Evolutionary conservation across 1,140 invertebrate genomes (phyloP), one percentile per base, ranked within the genome.

Genomic region (Aricia agestis): DNA sequence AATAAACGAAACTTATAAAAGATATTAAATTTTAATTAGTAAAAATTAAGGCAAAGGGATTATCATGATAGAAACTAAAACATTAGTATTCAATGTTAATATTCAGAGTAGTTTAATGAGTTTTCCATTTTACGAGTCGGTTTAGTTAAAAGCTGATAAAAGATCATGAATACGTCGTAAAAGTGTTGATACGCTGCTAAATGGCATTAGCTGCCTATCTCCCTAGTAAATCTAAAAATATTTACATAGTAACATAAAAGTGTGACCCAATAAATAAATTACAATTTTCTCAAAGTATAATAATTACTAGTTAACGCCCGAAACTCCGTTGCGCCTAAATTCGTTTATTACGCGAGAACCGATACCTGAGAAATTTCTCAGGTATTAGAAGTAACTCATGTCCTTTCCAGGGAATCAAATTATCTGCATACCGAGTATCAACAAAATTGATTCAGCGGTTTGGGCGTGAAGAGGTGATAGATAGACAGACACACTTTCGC

Each of bases 121-220:
- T 52, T 52, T 52, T 15, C 45, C 45, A 52, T 52, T 63, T 19
- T 63, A 63, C 18, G 17, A 63, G 59, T 63, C 59, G 59, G 59
- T 63, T 63, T 25, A 63, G 18, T 63, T 63, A 63, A 63, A 63
- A 63, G 18, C 59, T 63, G 59, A 63, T 63, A 19, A 63, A 63
- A 11, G 59, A 63, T 63, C 59, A 25, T 13, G 19, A 63, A 63
- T 63, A 11, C 18, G 18, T 63, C 59, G 59, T 63, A 63, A 63
- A 63, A 63, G 18, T 19, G 45, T 52, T 52, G 59, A 25, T 25
- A 18, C 19, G 59, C 10, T 3, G 17, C 59, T 63, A 63, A 63
- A 25, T 63, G 59, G 59, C 59, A 63, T 19, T 63, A 5, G 59
- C 19, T 19, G 19, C 59, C 58, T 19, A 63, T 63, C 59, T 63